Evolutionary conservation across 2,888 invertebrate genomes (phyloP), one percentile per base, ranked within the genome.

Genomic region (Synanthedon tipuliformis): DNA sequence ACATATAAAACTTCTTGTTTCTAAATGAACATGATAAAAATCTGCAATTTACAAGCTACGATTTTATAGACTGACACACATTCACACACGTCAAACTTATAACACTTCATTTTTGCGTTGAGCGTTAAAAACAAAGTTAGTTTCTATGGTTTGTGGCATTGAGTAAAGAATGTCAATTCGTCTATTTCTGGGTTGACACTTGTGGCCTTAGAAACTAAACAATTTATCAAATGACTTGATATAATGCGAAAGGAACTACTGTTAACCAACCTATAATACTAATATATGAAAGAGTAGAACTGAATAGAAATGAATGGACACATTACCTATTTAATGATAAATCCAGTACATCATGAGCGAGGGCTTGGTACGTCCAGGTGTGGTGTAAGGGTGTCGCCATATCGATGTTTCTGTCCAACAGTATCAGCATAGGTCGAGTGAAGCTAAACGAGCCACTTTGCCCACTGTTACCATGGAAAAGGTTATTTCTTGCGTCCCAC

Each of bases 321-420:
- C 34, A 34, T 58, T 59, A 88, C 88, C 96, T 90, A 81, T 99
- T 99, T 54, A 98, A 85, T 8, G 96, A 92, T 61, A 98, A 89
- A 69, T 98, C 96, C 54, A 99, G 80, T 4, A 99, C 94, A 89
- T 99, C 99, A 79, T 99, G 99, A 23, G 96, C 94, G 53, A 99
- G 83, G 1, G 99, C 99, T 81, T 99, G 99, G 79, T 99, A 99
- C 0, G 99, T 99, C 99, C 99, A 99, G 0, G 99, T 98, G 79
- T 99, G 99, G 88, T 99, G 99, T 56, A 99, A 85, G 23, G 98
- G 98, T 48, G 99, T 99, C 1, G 98, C 98, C 91, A 99, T 92
- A 78, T 99, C 99, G 59, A 98, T 90, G 79, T 96, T 97, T 56
- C 99, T 90, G 78, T 99, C 99, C 54, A 99, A 86, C 56, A 99